Base-by-base conservation (phyloP, 2,113 vertebrate species). In the Oreochromis tanganicae region DNA sequence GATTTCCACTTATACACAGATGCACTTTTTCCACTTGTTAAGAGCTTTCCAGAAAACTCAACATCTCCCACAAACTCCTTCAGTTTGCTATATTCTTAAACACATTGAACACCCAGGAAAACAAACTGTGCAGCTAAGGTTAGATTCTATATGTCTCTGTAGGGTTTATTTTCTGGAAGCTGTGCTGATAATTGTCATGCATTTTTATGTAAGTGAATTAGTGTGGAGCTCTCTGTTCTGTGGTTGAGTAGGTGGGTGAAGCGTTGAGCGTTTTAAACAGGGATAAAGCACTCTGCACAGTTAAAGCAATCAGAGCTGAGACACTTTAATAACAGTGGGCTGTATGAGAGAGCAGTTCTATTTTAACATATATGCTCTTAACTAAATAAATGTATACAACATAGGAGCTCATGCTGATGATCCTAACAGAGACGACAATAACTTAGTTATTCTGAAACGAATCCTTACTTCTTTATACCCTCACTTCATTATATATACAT, bases 241-340 rank as follows among this genome's bases (percentile, higher is more conserved):
- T 48, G 19, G 57, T 82, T 89, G 91, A 90, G 93, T 91, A 88
- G 88, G 92, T 91, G 88, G 91, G 50, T 89, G 71, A 89, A 92
- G 79, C 24, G 46, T 63, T 84, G 16, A 59, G 68, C 56, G 59
- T 63, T 85, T 84, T 80, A 87, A 81, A 91, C 54, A 78, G 32
- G 83, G 66, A 90, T 82, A 78, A 89, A 85, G 46, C 73, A 85
- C 68, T 84, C 71, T 89, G 56, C 81, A 32, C 19, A 75, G 84
- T 81, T 81, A 56, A 88, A 90, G 86, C 83, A 63, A 82, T 73
- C 50, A 81, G 63, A 88, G 81, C 55, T 68, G 21, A 88, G 82
- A 43, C 83, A 82, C 83, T 85, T 75, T 86, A 91, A 88, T 92
- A 87, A 71, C 73, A 86, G 73, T 24, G 52, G 55, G 81, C 46